Evolutionary conservation across 2,888 invertebrate species (phyloP), one percentile per base, ranked within the genome.

Genomic region (Acronicta psi): DNA sequence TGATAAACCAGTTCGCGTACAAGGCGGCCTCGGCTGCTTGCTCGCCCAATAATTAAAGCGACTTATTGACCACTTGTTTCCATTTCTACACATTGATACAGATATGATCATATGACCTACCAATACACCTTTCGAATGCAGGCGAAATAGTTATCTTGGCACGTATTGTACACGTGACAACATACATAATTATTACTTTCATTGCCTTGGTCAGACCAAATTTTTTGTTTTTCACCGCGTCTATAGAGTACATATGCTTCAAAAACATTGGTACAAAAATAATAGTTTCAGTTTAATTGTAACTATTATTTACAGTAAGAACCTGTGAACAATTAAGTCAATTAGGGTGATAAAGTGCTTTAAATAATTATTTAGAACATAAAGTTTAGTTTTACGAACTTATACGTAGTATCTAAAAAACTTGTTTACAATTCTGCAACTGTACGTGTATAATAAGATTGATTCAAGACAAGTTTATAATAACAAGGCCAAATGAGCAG

Each of bases 1-100:
- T 87, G 87, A 87, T 88, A 93, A 92, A 94, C 94, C 92, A 92
- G 94, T 93, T 91, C 80, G 85, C 81, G 82, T 79, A 87, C 89
- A 90, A 83, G 90, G 78, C 88, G 93, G 87, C 93, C 93, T 93
- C 92, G 93, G 79, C 81, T 77, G 81, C 80, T 80, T 60, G 80
- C 79, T 86, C 89, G 86, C 86, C 82, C 86, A 90, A 90, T 91
- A 90, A 93, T 90, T 91, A 90, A 90, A 86, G 81, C 87, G 81
- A 88, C 88, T 87, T 87, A 91, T 90, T 91, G 90, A 83, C 87
- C 86, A 91, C 90, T 93, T 92, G 90, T 84, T 88, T 87, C 80
- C 87, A 87, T 88, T 90, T 83, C 84, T 86, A 79, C 76, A 83
- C 81, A 84, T 88, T 87, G 86, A 86, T 89, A 89, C 86, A 84